phyloP scores from a whole-genome alignment of 2,888 invertebrate genomes.

The Nomada fabriciana region DNA sequence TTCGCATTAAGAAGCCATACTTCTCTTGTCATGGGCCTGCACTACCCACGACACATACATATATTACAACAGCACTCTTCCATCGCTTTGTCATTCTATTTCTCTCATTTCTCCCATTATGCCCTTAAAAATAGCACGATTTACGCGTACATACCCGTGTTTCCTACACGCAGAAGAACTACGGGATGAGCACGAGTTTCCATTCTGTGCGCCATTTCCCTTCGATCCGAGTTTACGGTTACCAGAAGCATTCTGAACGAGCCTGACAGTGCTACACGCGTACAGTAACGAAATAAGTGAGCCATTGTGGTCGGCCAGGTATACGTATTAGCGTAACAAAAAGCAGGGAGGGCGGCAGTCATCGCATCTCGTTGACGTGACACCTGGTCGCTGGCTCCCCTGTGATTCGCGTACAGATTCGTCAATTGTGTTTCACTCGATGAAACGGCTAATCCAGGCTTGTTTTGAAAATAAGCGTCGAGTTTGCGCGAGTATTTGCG shows the following conservation, averaged over 20 bases:
- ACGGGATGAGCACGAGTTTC: background rate
- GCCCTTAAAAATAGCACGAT: conserved; percentile 15
- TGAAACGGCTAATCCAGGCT: conserved; percentile 68
- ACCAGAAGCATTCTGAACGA: background rate
- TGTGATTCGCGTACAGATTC: conserved; percentile 35
- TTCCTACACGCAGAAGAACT: background rate
- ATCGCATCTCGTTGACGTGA: conserved; percentile 55
- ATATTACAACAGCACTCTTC: conserved; percentile 17
- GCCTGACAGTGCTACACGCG: conserved; percentile 27
- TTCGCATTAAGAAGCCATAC: background rate
- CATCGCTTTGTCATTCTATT: conserved; percentile 23
- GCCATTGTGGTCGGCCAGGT: conserved; percentile 64
- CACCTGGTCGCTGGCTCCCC: conserved; percentile 56
- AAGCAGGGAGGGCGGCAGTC: conserved; percentile 43
- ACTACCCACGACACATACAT: conserved; percentile 32
- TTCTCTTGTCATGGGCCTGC: conserved; percentile 8
- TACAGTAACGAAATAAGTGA: conserved; percentile 72
- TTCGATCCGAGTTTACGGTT: conserved; percentile 48
- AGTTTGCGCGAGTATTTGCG: conserved; percentile 11
- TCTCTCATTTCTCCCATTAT: background rate
- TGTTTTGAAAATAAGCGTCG: conserved; percentile 75
- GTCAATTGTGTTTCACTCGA: conserved; percentile 54
- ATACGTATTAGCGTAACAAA: conserved; percentile 65
- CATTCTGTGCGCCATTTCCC: conserved; percentile 65
- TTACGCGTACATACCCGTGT: conserved; percentile 49